Evolutionary conservation across 2,797 vertebrate species (phyloP).

Genomic region (Pseudomugil tenellus): DNA sequence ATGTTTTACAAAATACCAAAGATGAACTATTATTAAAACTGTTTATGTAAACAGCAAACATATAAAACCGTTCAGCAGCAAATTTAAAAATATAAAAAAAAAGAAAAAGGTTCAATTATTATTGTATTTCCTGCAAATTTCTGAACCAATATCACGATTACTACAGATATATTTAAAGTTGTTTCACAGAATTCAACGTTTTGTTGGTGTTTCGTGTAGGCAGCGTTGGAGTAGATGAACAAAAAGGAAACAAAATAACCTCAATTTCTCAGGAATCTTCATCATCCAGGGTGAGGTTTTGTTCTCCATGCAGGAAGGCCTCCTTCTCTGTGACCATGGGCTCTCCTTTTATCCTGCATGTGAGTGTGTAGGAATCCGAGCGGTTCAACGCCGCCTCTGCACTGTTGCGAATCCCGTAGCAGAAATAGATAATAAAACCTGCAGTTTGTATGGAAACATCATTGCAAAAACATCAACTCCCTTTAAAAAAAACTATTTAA

Average conservation of each 20-base stretch:
- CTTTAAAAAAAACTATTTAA: not conserved
- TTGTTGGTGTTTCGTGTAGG: not conserved
- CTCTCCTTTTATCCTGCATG: constrained; percentile 75
- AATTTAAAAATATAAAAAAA: not conserved
- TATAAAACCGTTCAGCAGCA: not conserved
- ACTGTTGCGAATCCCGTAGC: constrained; percentile 91
- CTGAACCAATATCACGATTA: not conserved
- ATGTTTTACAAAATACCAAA: constrained; percentile 4
- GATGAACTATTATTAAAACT: not conserved
- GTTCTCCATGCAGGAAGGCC: constrained; percentile 57
- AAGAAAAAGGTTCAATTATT: too few species aligned
- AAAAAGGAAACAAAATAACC: not conserved
- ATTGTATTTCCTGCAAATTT: not conserved
- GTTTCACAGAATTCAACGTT: not conserved
- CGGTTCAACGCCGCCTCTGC: constrained; percentile 76
- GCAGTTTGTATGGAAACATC: constrained; percentile 1
- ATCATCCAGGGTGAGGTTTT: constrained; percentile 15
- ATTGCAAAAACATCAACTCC: not conserved
- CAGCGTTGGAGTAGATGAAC: too few species aligned
- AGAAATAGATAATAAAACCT: constrained; percentile 94
- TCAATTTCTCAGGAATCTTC: constrained; percentile 48
- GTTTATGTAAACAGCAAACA: constrained; percentile 5
- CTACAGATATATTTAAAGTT: not conserved
- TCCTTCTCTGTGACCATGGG: constrained; percentile 61
- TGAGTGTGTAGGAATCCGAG: constrained; percentile 47